phyloP scores from a whole-genome alignment of 2,888 invertebrate species.

The Catocala sponsa region DNA sequence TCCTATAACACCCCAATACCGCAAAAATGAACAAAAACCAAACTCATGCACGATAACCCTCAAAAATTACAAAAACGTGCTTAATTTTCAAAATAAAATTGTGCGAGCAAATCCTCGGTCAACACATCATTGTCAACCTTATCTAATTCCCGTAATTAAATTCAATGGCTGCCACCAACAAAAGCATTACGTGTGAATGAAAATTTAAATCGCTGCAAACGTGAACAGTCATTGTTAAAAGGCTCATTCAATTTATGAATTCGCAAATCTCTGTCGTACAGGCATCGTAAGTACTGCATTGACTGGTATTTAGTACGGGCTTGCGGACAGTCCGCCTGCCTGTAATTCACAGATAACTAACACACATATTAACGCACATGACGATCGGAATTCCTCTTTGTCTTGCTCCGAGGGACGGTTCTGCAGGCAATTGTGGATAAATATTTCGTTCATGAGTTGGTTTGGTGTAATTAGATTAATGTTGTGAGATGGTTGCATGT shows the following conservation, averaged over 20 bases:
- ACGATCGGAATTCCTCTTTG: slow-evolving; percentile 60
- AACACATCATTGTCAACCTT: slow-evolving; percentile 44
- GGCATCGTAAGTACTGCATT: slow-evolving; percentile 77
- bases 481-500: not conserved
- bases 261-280: slow-evolving; percentile 76
- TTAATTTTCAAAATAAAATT: slow-evolving; percentile 17
- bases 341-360: slow-evolving; percentile 76
- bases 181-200: slow-evolving; percentile 62
- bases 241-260: slow-evolving; percentile 74
- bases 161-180: slow-evolving; percentile 56
- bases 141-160: slow-evolving; percentile 57
- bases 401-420: slow-evolving; percentile 39
- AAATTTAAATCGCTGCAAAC: slow-evolving; percentile 71
- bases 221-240: slow-evolving; percentile 53
- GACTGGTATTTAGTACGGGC: slow-evolving; percentile 73
- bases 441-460: not conserved
- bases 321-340: slow-evolving; percentile 71
- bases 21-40: not conserved
- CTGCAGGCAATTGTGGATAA: slow-evolving; percentile 8
- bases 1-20: too few species aligned
- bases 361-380: slow-evolving; percentile 64
- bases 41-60: slow-evolving; percentile 1
- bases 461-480: not conserved
- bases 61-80: slow-evolving; percentile 7
- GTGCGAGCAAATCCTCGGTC: slow-evolving; percentile 41